Conservation (phyloP, 1,140 invertebrate genomes). For the Pantala flavescens region DNA sequence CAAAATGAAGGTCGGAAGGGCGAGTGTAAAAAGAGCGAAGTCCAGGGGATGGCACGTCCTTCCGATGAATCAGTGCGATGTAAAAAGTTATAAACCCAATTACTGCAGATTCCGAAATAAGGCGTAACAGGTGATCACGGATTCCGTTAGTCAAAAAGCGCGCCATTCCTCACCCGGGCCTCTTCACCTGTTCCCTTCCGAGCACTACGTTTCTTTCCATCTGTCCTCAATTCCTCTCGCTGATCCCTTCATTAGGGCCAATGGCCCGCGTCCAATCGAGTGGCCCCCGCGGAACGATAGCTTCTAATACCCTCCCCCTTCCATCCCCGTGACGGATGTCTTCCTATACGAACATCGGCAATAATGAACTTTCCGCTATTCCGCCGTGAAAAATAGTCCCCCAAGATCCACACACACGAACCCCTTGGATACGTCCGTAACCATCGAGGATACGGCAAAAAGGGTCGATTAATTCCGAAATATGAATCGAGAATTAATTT, state of each 20-base stretch:
- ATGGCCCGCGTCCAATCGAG: slow-evolving; percentile 2
- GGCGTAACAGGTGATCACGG: background rate
- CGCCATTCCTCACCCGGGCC: background rate
- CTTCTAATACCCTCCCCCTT: too few species aligned
- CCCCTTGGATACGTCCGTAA: too few species aligned
- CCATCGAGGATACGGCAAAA: too few species aligned
- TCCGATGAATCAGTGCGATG: background rate
- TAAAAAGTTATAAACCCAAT: slow-evolving; percentile 3
- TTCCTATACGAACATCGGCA: too few species aligned
- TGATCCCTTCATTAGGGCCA: background rate
- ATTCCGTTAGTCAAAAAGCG: background rate
- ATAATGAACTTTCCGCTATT: too few species aligned
- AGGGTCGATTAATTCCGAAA: too few species aligned
- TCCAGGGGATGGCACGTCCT: background rate
- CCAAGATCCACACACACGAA: too few species aligned
- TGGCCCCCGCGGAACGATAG: background rate
- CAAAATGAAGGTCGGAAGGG: background rate
- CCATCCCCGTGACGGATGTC: too few species aligned
- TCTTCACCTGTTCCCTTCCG: background rate
- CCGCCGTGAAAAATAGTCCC: too few species aligned
- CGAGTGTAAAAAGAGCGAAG: background rate
- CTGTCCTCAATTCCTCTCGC: background rate
- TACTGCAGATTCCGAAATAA: background rate
- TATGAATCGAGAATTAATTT: too few species aligned
- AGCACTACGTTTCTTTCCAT: background rate